These are phyloP conservation scores for Daktulosphaira vitifoliae DNA, from an alignment of 1,140 invertebrate species.

Conservation along the genomic window DNA sequence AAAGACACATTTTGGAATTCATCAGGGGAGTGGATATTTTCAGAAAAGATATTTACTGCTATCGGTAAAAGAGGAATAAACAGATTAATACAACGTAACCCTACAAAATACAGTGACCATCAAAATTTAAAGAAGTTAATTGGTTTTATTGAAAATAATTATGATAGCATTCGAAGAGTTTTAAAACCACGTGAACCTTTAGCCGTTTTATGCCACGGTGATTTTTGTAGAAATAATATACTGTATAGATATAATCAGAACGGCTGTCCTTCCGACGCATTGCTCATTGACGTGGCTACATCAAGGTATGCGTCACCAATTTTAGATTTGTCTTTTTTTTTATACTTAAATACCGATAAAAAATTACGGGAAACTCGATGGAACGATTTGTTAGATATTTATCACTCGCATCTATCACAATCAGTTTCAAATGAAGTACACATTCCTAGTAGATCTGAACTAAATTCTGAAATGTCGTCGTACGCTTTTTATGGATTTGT, in stretches of 20 bases:
- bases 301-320: conserved; percentile 41
- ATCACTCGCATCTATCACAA: conserved; percentile 36
- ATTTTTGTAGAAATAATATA: conserved; percentile 51
- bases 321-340: conserved; percentile 44
- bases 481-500: background rate
- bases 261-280: conserved; percentile 37
- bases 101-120: background rate
- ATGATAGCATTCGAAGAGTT: background rate
- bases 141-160: background rate
- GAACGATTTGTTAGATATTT: conserved; percentile 40
- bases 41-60: background rate
- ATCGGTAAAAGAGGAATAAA: background rate
- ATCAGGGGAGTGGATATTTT: background rate
- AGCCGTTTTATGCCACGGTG: conserved; percentile 47
- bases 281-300: conserved; percentile 44
- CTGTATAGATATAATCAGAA: conserved; percentile 44
- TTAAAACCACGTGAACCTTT: conserved; percentile 41
- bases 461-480: background rate
- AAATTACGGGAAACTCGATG: conserved; percentile 38
- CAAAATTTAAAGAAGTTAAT: background rate
- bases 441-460: background rate
- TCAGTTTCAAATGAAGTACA: background rate
- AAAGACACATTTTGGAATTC: background rate
- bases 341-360: conserved; percentile 42
- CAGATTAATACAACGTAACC: background rate